Conservation (phyloP, 2,888 invertebrate genomes). For the Strigamia transsilvanica region DNA sequence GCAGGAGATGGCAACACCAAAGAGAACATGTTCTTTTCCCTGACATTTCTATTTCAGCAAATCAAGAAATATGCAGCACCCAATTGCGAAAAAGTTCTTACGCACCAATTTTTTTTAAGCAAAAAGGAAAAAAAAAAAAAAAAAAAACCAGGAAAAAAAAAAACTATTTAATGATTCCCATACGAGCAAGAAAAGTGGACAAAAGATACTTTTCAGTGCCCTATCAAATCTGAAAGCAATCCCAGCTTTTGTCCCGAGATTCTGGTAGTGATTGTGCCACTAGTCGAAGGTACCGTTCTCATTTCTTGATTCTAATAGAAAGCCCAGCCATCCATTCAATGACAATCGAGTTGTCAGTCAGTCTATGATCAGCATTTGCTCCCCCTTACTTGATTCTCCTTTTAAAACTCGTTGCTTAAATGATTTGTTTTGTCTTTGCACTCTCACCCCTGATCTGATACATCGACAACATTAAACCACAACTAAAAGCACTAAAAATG, state of each 20-base stretch:
- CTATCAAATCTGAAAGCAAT: slow-evolving; percentile 44
- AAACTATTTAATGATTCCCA: slow-evolving; percentile 12
- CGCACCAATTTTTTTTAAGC: background rate
- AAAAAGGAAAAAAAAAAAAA: background rate
- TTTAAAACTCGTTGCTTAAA: background rate
- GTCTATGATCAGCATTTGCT: slow-evolving; percentile 36
- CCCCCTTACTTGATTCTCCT: background rate
- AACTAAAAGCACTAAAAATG: too few relatives aligned
- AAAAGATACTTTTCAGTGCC: slow-evolving; percentile 31
- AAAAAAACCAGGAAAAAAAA: background rate
- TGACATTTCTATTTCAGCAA: background rate
- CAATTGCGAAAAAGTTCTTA: background rate
- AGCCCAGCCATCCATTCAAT: slow-evolving; percentile 41
- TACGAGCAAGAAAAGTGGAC: slow-evolving; percentile 25
- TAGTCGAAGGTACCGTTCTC: slow-evolving; percentile 30
- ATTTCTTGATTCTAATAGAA: slow-evolving; percentile 44
- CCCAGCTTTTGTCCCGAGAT: slow-evolving; percentile 30
- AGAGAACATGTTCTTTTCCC: background rate
- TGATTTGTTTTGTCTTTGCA: background rate
- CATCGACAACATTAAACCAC: too few relatives aligned
- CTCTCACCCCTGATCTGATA: background rate
- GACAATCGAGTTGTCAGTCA: slow-evolving; percentile 33
- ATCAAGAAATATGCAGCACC: background rate
- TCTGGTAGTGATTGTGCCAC: slow-evolving; percentile 42
- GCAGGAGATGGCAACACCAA: slow-evolving; percentile 19